Evolutionary conservation across 2,888 invertebrate genomes (phyloP).

Genomic region (Sipha maydis): DNA sequence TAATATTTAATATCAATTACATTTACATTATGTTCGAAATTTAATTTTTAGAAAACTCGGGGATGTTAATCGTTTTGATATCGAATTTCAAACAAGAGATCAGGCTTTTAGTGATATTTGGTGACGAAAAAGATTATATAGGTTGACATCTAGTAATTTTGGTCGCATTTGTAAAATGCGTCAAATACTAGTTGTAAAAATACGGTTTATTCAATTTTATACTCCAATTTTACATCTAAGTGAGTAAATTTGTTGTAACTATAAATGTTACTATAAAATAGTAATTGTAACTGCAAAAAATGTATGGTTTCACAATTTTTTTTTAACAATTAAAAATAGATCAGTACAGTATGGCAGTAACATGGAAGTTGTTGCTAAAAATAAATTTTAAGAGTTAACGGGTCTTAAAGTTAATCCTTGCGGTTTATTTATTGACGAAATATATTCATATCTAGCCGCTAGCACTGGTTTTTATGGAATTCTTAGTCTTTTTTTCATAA

Average conservation of each 20-base stretch:
- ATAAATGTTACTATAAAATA: too few relatives aligned
- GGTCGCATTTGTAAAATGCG: constrained; percentile 31
- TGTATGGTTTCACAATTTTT: background rate
- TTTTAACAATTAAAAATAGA: background rate
- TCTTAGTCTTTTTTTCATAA: background rate
- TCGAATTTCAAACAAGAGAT: background rate
- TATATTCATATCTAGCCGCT: constrained; percentile 8
- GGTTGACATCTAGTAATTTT: background rate
- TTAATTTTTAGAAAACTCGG: background rate
- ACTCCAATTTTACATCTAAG: background rate
- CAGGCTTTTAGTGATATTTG: constrained; percentile 4
- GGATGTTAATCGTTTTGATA: background rate
- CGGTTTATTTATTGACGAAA: constrained; percentile 12
- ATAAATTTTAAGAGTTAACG: background rate
- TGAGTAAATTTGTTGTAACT: background rate
- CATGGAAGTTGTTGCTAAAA: background rate
- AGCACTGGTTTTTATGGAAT: background rate
- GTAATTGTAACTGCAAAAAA: too few relatives aligned
- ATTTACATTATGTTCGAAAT: background rate
- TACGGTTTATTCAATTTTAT: background rate
- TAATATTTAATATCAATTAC: background rate
- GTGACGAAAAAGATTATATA: background rate
- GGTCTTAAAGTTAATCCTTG: background rate
- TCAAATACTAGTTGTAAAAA: background rate
- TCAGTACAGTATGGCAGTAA: constrained; percentile 24